Percentiles rank a stretch among this genome's conserved stretches.
Evolutionary conservation across 2,888 invertebrate genomes (phyloP).

Genomic region (Coleophora flavipennella): DNA sequence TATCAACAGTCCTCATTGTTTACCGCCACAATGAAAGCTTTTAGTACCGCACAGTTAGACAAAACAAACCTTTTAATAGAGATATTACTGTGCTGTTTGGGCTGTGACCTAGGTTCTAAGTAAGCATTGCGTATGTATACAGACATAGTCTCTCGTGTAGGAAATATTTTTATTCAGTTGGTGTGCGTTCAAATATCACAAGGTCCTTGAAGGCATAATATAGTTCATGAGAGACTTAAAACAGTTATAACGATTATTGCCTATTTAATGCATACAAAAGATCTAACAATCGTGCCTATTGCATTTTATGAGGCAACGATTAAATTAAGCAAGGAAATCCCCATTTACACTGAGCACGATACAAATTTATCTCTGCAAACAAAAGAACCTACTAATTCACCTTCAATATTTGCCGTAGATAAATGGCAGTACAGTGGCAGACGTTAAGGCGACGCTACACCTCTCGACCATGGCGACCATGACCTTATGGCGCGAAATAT

Average conservation of each 20-base stretch:
- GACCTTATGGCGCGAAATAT: too few species aligned
- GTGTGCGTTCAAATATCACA: too few species aligned
- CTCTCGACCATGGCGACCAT: too few species aligned
- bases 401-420: slow-evolving; percentile 61
- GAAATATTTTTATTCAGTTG: too few species aligned
- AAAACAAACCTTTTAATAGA: slow-evolving; percentile 4
- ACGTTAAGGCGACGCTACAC: too few species aligned
- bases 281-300: neutral
- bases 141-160: neutral
- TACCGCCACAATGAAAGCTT: slow-evolving; percentile 40
- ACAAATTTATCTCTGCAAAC: slow-evolving; percentile 57
- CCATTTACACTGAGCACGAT: slow-evolving; percentile 34
- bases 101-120: too few species aligned
- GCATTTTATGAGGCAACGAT: slow-evolving; percentile 1
- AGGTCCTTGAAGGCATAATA: too few species aligned
- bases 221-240: too few species aligned
- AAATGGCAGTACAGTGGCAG: slow-evolving; percentile 49
- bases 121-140: too few species aligned
- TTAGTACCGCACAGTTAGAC: slow-evolving; percentile 15
- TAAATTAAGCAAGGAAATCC: slow-evolving; percentile 23
- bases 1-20: slow-evolving; percentile 54
- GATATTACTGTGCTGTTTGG: too few species aligned
- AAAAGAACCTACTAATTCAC: slow-evolving; percentile 53
- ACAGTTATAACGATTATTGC: too few species aligned
- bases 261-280: too few species aligned